Percentiles rank a stretch among this genome's conserved stretches.
Evolutionary conservation across 2,797 vertebrate species (phyloP).

Genomic region (Enteromius trimaculatus): DNA sequence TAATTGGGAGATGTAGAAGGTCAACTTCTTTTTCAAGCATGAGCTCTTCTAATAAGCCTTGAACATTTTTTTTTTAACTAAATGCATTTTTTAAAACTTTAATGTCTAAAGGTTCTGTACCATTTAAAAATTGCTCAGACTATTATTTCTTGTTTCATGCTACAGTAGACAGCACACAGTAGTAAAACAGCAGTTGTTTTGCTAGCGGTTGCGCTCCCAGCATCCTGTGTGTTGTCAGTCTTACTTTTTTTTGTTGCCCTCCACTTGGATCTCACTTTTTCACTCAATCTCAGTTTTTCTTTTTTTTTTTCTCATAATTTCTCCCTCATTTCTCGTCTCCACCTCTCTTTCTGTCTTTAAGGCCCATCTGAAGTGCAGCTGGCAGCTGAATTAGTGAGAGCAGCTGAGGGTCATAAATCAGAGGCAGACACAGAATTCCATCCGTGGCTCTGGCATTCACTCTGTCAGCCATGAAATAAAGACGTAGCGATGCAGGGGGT

Average conservation of each 20-base stretch:
- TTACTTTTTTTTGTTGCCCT: constrained; percentile 23
- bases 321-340: constrained; percentile 55
- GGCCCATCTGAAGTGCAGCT: constrained; percentile 84
- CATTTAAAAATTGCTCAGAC: neutral
- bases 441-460: constrained; percentile 83
- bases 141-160: neutral
- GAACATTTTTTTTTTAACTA: neutral
- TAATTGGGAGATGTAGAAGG: neutral
- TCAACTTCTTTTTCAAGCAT: no score
- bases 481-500: constrained; percentile 90
- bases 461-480: constrained; percentile 95
- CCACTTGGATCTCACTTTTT: constrained; percentile 59
- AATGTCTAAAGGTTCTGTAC: neutral
- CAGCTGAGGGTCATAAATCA: constrained; percentile 97
- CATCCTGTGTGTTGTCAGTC: neutral
- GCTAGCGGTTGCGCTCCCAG: neutral
- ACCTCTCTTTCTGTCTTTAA: constrained; percentile 64
- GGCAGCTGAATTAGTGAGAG: constrained; percentile 76
- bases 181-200: neutral
- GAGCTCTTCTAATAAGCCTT: neutral
- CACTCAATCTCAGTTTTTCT: constrained; percentile 43
- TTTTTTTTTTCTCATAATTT: constrained; percentile 56
- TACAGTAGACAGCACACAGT: neutral
- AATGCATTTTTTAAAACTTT: neutral
- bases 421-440: constrained; percentile 80